Evolutionary conservation across 2,888 invertebrate species (phyloP), one percentile per base, ranked within the genome.

Genomic region (Pyrocoelia pectoralis): DNA sequence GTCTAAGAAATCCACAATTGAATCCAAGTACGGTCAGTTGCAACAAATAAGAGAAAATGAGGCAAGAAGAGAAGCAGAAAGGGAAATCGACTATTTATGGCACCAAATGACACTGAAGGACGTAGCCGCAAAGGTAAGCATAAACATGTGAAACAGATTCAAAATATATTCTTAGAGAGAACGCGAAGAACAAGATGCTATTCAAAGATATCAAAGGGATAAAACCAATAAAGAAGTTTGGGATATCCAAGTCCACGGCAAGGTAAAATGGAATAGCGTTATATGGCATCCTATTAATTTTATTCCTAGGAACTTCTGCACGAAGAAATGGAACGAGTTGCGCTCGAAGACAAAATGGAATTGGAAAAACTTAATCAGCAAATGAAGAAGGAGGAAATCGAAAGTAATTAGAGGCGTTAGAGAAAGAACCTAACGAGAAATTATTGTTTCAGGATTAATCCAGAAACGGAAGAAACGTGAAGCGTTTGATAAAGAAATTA

Each of bases 31-130:
- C 46, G 79, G 83, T 1, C 88, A 88, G 67, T 77, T 86, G 50
- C 85, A 85, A 69, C 89, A 89, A 78, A 88, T 89, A 38, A 80
- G 79, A 52, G 88, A 89, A 76, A 88, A 88, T 60, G 79, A 84
- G 68, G 81, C 85, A 0, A 79, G 79, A 60, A 81, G 82, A 56
- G 79, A 83, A 77, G 82, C 84, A 0, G 86, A 88, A 68, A 81
- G 75, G 2, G 87, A 88, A 74, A 70, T 85, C 1, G 87, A 89
- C 49, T 81, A 77, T 46, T 84, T 89, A 83, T 89, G 89, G 89
- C 75, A 86, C 52, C 83, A 84, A 29, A 78, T 88, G n/a, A 81
- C 83, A 67, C 79, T 86, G 80, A 87, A 83, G 70, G 87, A 89
- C 68, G 76, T 83, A 1, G 83, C 85, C 2, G 86, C 85, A 5